These are phyloP conservation scores for Umimayanthus chanpuru DNA, from an alignment of 92 coral and sea anemone species.

Conservation along the genomic window DNA sequence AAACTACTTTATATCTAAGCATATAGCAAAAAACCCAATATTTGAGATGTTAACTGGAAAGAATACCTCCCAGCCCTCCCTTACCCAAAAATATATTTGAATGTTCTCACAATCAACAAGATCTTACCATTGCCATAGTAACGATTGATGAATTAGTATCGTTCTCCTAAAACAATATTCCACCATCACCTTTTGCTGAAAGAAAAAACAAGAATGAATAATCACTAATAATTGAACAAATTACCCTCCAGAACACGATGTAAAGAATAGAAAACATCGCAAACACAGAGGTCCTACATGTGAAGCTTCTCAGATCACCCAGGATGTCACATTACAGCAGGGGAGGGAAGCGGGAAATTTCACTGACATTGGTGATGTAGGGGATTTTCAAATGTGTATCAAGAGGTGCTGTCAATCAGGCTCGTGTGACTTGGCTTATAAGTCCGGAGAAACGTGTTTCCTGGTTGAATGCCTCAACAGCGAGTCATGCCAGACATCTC, in stretches of 20 bases:
- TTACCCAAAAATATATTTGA: neutral
- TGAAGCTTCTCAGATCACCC: slow-evolving; percentile 65
- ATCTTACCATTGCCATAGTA: neutral
- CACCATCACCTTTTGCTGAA: too few relatives aligned
- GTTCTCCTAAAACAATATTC: too few relatives aligned
- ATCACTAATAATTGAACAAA: neutral
- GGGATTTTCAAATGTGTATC: slow-evolving; percentile 82
- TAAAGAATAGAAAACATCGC: slow-evolving; percentile 77
- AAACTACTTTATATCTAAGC: too few relatives aligned
- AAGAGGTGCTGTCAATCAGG: slow-evolving; percentile 81
- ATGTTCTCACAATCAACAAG: neutral
- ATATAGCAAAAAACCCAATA: too few relatives aligned
- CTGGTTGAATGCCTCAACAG: slow-evolving; percentile 72
- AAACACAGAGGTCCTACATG: slow-evolving; percentile 84
- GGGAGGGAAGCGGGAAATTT: slow-evolving; percentile 89
- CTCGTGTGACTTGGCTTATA: slow-evolving; percentile 81
- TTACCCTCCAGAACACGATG: slow-evolving; percentile 32
- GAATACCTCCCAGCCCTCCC: neutral
- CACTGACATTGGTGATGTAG: slow-evolving; percentile 89
- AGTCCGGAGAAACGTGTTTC: slow-evolving; percentile 87
- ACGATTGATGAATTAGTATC: too few relatives aligned
- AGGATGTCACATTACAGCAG: slow-evolving; percentile 72
- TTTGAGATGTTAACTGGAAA: neutral
- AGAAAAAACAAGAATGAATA: neutral
- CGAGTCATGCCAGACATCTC: slow-evolving; percentile 82